These are phyloP conservation scores for Drosophila prosaltans DNA, from an alignment of 1,140 invertebrate species.

Conservation along the genomic window DNA sequence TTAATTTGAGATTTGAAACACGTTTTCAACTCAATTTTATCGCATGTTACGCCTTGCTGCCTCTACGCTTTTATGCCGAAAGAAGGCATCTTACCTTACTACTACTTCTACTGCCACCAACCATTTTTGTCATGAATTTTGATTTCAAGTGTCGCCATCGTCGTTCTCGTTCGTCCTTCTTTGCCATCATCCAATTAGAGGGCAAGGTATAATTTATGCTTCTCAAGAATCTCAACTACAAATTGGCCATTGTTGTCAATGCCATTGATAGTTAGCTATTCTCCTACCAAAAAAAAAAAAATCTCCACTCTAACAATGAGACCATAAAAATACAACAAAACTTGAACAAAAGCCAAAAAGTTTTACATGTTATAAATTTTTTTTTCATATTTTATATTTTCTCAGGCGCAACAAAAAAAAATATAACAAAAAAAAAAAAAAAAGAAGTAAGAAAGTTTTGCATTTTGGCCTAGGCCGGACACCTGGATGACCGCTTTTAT, in stretches of 20 bases:
- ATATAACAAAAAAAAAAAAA: neutral
- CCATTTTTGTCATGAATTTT: slow-evolving; percentile 56
- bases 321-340: slow-evolving; percentile 40
- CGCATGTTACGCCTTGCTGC: slow-evolving; percentile 80
- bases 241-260: slow-evolving; percentile 74
- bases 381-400: slow-evolving; percentile 50
- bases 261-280: slow-evolving; percentile 58
- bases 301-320: slow-evolving; percentile 17
- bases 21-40: slow-evolving; percentile 80
- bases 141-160: slow-evolving; percentile 62
- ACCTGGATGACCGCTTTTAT: slow-evolving; percentile 69
- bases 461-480: slow-evolving; percentile 37
- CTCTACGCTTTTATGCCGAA: slow-evolving; percentile 66
- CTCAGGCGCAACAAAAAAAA: slow-evolving; percentile 33
- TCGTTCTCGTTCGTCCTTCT: slow-evolving; percentile 31
- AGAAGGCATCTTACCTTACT: slow-evolving; percentile 8
- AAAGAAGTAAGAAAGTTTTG: neutral
- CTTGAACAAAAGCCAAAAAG: slow-evolving; percentile 67
- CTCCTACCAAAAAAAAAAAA: neutral
- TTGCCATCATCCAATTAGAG: slow-evolving; percentile 62
- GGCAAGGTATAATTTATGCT: slow-evolving; percentile 73
- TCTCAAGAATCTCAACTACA: slow-evolving; percentile 63
- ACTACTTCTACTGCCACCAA: neutral
- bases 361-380: slow-evolving; percentile 71
- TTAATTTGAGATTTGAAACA: slow-evolving; percentile 82